phyloP scores from a whole-genome alignment of 2,797 vertebrate species.

The Hyperoplus lanceolatus region DNA sequence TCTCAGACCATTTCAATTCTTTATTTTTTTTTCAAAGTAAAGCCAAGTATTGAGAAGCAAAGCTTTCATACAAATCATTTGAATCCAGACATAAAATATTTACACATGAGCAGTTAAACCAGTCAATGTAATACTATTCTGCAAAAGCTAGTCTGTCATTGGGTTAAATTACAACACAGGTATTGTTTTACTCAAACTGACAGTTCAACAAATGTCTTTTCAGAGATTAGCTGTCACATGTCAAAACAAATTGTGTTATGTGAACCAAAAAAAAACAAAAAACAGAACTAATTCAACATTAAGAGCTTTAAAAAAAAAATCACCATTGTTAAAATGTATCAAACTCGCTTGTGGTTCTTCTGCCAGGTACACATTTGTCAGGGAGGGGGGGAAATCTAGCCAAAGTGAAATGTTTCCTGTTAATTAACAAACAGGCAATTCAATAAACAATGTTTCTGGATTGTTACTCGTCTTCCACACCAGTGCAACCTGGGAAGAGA shows the following conservation, averaged over 20 bases:
- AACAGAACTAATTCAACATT: conserved; percentile 79
- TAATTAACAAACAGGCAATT: conserved; percentile 59
- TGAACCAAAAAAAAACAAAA: conserved; percentile 63
- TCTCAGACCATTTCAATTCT: conserved; percentile 97
- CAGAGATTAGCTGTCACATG: conserved; percentile 75
- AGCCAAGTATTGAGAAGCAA: conserved; percentile 92
- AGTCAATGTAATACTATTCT: conserved; percentile 88
- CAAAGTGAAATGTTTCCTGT: conserved; percentile 71
- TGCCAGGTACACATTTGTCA: conserved; percentile 65
- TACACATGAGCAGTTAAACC: conserved; percentile 92
- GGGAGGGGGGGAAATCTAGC: conserved; percentile 40
- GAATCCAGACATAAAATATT: conserved; percentile 98
- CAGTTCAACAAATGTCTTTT: conserved; percentile 88
- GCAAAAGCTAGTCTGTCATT: conserved; percentile 92
- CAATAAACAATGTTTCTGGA: conserved; percentile 62
- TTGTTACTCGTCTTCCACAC: conserved; percentile 45
- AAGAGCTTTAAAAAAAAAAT: conserved; percentile 80
- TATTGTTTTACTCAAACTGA: conserved; percentile 83
- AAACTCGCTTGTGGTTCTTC: conserved; percentile 86
- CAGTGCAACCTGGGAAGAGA: conserved; percentile 15
- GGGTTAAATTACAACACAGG: conserved; percentile 83
- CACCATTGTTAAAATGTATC: conserved; percentile 88
- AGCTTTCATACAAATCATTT: conserved; percentile 98
- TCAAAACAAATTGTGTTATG: conserved; percentile 77
- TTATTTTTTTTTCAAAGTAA: conserved; percentile 94